Conservation (phyloP, 2,797 vertebrate genomes). For the Adelosebastes latens region DNA sequence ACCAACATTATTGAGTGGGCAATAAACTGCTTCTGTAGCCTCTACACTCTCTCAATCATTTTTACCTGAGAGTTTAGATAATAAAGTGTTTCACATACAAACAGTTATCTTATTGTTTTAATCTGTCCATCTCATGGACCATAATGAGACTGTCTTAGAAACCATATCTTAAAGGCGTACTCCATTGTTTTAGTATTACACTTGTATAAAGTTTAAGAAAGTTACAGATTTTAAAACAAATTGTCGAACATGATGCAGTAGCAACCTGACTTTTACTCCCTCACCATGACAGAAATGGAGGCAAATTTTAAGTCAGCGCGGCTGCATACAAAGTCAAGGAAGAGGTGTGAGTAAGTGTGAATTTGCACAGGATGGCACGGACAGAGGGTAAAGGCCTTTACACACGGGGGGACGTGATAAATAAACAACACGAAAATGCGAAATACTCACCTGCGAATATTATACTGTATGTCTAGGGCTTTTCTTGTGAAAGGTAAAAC, state of each 20-base stretch:
- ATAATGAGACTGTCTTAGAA: not conserved
- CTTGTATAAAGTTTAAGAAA: not conserved
- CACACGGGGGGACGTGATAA: too few species aligned
- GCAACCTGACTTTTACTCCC: not conserved
- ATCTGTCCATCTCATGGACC: not conserved
- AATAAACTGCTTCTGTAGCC: constrained; percentile 11
- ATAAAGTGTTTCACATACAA: not conserved
- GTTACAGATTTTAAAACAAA: not conserved
- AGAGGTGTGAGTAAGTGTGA: not conserved
- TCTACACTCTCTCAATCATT: not conserved
- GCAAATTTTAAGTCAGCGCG: not conserved
- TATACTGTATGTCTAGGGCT: too few species aligned
- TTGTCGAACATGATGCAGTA: not conserved
- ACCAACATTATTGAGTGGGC: constrained; percentile 11
- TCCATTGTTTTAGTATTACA: not conserved
- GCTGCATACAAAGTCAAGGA: not conserved
- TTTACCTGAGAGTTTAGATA: not conserved
- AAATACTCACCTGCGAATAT: too few species aligned
- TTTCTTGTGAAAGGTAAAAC: too few species aligned
- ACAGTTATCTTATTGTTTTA: not conserved
- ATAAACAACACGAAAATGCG: too few species aligned
- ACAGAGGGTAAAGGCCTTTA: not conserved
- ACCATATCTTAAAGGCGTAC: not conserved
- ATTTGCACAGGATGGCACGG: not conserved
- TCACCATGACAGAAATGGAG: not conserved